Percentiles rank a stretch among this genome's conserved stretches.
Evolutionary conservation across 1,140 invertebrate species (phyloP).

Genomic region (Drosophila pseudoananassae): DNA sequence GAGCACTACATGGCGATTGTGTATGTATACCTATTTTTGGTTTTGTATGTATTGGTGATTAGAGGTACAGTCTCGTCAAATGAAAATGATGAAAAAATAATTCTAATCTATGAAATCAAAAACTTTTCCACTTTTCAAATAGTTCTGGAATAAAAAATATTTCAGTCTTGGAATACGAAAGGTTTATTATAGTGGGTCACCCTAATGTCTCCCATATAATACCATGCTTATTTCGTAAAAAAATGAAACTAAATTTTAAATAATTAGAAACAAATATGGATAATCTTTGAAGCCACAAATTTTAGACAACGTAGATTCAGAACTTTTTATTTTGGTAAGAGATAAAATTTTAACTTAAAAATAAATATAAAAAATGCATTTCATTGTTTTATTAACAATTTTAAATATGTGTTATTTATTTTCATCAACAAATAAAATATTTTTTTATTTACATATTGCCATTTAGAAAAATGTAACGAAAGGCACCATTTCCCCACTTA

Average conservation of each 20-base stretch:
- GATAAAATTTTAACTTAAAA: background rate
- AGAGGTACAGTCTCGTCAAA: constrained; percentile 17
- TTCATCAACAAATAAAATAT: constrained; percentile 20
- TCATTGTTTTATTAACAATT: background rate
- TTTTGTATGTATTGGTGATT: background rate
- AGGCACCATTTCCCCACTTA: constrained; percentile 56
- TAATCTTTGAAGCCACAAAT: no score
- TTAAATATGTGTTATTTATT: constrained; percentile 28
- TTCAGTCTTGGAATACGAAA: no score
- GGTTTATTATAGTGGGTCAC: no score
- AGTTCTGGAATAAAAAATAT: no score
- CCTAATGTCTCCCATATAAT: no score
- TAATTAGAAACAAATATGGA: no score
- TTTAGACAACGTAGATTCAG: no score
- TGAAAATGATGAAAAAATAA: background rate
- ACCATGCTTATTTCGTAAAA: no score
- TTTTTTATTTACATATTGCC: constrained; percentile 17
- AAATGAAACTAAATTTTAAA: no score
- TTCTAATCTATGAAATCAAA: constrained; percentile 4
- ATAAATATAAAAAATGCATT: background rate
- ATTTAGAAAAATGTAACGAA: constrained; percentile 12
- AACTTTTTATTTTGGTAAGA: no score
- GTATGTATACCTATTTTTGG: constrained; percentile 16
- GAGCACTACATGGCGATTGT: constrained; percentile 17
- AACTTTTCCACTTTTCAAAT: no score